A percentile compares a stretch with the other conserved stretches of the same genome.
Evolutionary conservation across 2,888 invertebrate genomes (phyloP).

Genomic region (Zaprionus bogoriensis): DNA sequence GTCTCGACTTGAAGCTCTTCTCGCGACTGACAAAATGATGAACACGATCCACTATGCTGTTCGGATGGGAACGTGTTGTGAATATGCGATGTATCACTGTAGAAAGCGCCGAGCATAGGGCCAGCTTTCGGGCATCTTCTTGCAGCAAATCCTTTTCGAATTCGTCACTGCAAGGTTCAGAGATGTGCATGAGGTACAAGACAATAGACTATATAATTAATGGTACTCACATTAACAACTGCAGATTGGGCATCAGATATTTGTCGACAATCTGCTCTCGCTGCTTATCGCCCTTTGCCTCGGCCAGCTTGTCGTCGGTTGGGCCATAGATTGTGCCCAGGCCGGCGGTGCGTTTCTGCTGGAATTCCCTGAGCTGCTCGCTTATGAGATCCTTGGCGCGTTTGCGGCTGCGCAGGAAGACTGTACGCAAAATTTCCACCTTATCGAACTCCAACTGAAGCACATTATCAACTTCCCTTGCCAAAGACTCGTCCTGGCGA

Average conservation of each 20-base stretch:
- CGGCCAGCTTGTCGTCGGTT: slow-evolving; percentile 89
- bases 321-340: slow-evolving; percentile 95
- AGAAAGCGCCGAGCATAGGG: slow-evolving; percentile 87
- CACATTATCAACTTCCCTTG: slow-evolving; percentile 94
- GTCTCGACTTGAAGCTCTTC: slow-evolving; percentile 88
- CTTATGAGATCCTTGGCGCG: slow-evolving; percentile 84
- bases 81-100: slow-evolving; percentile 91
- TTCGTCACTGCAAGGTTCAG: slow-evolving; percentile 84
- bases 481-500: slow-evolving; percentile 88
- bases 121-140: slow-evolving; percentile 87
- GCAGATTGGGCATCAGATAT: slow-evolving; percentile 88
- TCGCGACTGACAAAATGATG: slow-evolving; percentile 94
- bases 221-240: slow-evolving; percentile 86
- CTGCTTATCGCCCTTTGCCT: slow-evolving; percentile 90
- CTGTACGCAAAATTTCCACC: slow-evolving; percentile 93
- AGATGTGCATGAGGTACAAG: too few species aligned
- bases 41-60: slow-evolving; percentile 87
- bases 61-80: slow-evolving; percentile 86
- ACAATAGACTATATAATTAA: neutral
- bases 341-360: slow-evolving; percentile 94
- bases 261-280: slow-evolving; percentile 90
- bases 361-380: slow-evolving; percentile 84
- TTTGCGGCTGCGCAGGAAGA: slow-evolving; percentile 94
- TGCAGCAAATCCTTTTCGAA: slow-evolving; percentile 86
- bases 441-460: slow-evolving; percentile 93